Base-by-base conservation (phyloP, 2,113 vertebrate genomes). In the Hyperoodon ampullatus region DNA sequence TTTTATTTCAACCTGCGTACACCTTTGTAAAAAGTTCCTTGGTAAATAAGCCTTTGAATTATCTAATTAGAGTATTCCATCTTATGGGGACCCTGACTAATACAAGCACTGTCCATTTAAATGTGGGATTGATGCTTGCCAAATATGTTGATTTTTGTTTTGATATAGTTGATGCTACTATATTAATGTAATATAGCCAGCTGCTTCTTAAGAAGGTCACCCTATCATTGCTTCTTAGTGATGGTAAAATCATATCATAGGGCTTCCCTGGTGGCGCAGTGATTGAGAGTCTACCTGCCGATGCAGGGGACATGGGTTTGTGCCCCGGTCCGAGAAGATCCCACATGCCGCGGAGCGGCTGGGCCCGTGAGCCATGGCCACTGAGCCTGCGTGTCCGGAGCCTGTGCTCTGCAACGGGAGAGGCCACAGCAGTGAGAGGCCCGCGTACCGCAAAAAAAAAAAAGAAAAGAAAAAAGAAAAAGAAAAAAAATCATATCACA, bases 141-240 rank as follows among this genome's bases (percentile, higher is more conserved):
- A 55, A 92, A n/a, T 90, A 23, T 68, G 50, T 81, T 93, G 84
- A 44, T 72, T 95, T 95, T 88, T 96, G 42, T 90, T 92, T 96
- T 55, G 50, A 71, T 78, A n/a, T 24, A 50, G 44, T 85, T 81
- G 81, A 77, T 44, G 39, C 50, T 50, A 77, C 53, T 39, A 39
- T 58, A 30, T 58, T 58, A n/a, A 16, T 35, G 12, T 58, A 26
- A 58, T 58, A 58, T 58, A 90, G 91, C 23, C 26, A 71, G 78
- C 77, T 90, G 30, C 66, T 70, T 39, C 65, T 92, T 61, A 60
- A 44, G 60, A 96, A 96, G 89, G 82, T 92, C 74, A 82, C 89
- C 26, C 21, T 55, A 10, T 39, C 21, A 19, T 42, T 71, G 65
- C 53, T 82, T 82, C 66, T 74, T 88, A 93, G 44, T 28, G 60